A percentile compares a stretch with the other conserved stretches of the same genome.
phyloP scores from a whole-genome alignment of 2,888 invertebrate genomes.

The Candidula unifasciata region DNA sequence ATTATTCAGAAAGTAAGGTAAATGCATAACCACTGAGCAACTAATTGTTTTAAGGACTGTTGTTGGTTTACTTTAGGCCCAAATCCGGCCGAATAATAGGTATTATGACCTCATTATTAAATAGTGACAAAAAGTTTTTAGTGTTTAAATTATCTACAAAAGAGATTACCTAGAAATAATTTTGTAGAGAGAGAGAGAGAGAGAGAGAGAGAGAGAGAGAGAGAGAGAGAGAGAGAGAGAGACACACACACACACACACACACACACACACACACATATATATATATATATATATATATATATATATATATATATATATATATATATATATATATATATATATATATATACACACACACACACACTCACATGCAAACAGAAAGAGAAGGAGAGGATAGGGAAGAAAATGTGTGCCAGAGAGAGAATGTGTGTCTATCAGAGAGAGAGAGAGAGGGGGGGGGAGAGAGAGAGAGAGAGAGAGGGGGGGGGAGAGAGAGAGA shows the following conservation, averaged over 20 bases:
- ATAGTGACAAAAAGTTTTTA: not conserved
- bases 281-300: too few species aligned
- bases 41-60: not conserved
- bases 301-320: too few species aligned
- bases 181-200: not conserved
- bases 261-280: too few species aligned
- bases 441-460: slow-evolving; percentile 26
- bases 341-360: too few species aligned
- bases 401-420: not conserved
- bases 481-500: slow-evolving; percentile 5
- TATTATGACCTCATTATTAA: not conserved
- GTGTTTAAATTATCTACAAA: not conserved
- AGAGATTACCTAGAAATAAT: not conserved
- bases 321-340: too few species aligned
- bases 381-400: too few species aligned
- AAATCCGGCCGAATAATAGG: not conserved
- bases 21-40: too few species aligned
- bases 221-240: not conserved
- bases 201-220: not conserved
- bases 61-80: too few species aligned
- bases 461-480: slow-evolving; percentile 30
- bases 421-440: not conserved
- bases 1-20: too few species aligned
- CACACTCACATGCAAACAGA: too few species aligned
- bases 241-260: not conserved